Evolutionary conservation across 2,113 vertebrate species (phyloP), one percentile per base, ranked within the genome.

Genomic region (Aegotheles bennettii): DNA sequence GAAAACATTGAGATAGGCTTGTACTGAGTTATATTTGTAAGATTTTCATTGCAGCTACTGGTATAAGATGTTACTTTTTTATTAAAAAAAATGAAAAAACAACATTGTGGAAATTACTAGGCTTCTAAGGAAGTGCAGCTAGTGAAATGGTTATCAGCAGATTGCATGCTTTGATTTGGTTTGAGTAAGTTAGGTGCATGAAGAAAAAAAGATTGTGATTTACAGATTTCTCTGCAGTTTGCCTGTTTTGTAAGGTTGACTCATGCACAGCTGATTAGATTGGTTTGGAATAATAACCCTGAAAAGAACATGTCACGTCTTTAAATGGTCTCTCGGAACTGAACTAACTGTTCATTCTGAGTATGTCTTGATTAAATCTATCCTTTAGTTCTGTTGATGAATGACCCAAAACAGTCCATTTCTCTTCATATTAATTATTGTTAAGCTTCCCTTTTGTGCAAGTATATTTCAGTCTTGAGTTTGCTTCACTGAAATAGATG

Each of bases 131-230:
- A 94, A 77, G 75, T 54, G 17, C 51, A 76, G 83, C 80, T 70
- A 81, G 53, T 76, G 60, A 28, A 93, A 83, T 77, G 80, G 92
- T 91, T 96, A 95, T 83, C 89, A 96, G 69, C 38, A 91, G 87
- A 93, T 79, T 95, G 84, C 63, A 79, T 77, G 54, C 67, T 94
- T 95, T 94, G 95, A 87, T 94, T 96, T 95, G 67, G 25, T 88
- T 63, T 84, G 61, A 94, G 28, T 82, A 79, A 89, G 84, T 68
- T 73, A 91, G 57, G 38, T 85, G 18, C 59, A 69, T 74, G 4
- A 42, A 71, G 92, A 91, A 82, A 94, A 84, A 90, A 51, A 19
- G 8, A 50, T 7, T 63, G 42, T 1, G 12, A 76, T 94, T 78
- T 94, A 94, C 78, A 89, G 89, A 88, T 93, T 88, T 95, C 79